These are phyloP conservation scores for Xenopus borealis DNA, from an alignment of 2,113 vertebrate genomes.

Conservation along the genomic window DNA sequence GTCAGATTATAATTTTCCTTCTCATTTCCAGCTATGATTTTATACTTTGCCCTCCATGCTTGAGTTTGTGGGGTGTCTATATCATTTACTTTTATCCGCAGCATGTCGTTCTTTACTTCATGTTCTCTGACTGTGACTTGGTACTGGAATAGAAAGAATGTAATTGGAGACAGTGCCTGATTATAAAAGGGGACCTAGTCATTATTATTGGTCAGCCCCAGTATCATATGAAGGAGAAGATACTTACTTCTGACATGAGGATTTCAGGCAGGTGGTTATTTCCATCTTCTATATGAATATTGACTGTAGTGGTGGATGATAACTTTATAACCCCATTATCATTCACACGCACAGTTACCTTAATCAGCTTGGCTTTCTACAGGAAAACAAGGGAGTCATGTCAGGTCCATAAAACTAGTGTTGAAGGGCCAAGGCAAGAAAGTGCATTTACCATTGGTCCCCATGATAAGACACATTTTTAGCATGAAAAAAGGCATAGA, in stretches of 20 bases:
- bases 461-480: no score
- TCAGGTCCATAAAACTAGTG: no score
- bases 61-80: constrained; percentile 60
- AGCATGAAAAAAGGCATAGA: no score
- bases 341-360: constrained; percentile 54
- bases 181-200: no score
- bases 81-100: constrained; percentile 67
- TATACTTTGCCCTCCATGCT: constrained; percentile 68
- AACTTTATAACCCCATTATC: constrained; percentile 57
- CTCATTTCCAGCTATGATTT: constrained; percentile 64
- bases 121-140: constrained; percentile 45
- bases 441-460: no score
- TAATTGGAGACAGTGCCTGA: no score
- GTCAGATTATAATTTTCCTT: constrained; percentile 59
- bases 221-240: no score
- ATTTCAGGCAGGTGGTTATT: constrained; percentile 69
- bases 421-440: no score
- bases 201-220: no score
- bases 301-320: constrained; percentile 59
- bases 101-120: constrained; percentile 7
- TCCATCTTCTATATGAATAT: constrained; percentile 57
- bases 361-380: constrained; percentile 60
- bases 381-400: constrained; percentile 12
- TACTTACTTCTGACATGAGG: constrained; percentile 24
- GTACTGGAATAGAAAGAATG: constrained; percentile 40